Base-by-base conservation (phyloP, 1,140 invertebrate genomes). In the Zophobas morio region DNA sequence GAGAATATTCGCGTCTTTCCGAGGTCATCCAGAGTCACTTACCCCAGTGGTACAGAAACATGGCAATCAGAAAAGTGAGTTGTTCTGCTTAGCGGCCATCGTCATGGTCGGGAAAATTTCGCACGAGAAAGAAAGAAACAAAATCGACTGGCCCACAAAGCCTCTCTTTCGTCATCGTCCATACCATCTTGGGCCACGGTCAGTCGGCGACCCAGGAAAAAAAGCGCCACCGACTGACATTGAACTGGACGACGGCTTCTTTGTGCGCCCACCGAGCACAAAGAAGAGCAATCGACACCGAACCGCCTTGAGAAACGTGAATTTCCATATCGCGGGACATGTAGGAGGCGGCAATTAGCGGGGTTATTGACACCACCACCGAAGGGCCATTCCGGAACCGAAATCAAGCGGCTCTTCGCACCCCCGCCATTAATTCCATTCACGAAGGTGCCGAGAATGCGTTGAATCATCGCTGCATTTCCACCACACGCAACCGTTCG, bases 131-230 rank as follows among this genome's bases (percentile, higher is more conserved):
- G 60, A 39, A 51, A 33, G n/a, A 56, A 53, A 4, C 40, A 70
- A 75, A 63, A 51, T 57, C 40, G 60, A 66, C 37, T 66, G 60
- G 60, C 39, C 60, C 60, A 66, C 60, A 66, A 66, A 66, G 56
- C 56, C 35, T 42, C 39, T 66, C 39, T 66, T 66, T 66, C 60
- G 60, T 66, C 51, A 74, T 74, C 75, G 20, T 34, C 34, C 20
- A 35, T 57, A 34, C 57, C 49, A 51, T 72, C 46, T 71, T n/a
- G 54, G 84, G 84, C 84, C 84, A 85, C 78, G 84, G 84, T 82
- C 84, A 84, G 83, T 82, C 84, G 84, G 79, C 82, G 84, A 85
- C 84, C 84, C 84, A 82, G 82, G 81, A 83, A 83, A 80, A 84
- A 82, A 81, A 76, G 76, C 78, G 79, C 78, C 77, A 80, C 63